A percentile compares a stretch with the other conserved stretches of the same genome.
Conservation (phyloP, 2,797 vertebrate genomes). For the Pogoniulus pusillus region DNA sequence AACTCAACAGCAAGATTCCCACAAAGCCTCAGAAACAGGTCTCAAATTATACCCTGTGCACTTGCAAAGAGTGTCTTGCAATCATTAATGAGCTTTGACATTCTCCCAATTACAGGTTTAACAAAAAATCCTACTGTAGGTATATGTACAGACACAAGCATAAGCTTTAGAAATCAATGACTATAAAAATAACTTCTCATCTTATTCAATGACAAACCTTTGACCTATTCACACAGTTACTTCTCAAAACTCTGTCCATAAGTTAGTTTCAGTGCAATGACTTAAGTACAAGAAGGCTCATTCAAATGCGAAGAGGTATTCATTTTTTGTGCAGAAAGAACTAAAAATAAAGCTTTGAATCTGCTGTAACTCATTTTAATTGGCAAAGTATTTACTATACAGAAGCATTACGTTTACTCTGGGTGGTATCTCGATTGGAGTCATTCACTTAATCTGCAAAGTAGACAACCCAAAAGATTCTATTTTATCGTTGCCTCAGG, state of each 20-base stretch:
- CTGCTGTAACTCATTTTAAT: conserved; percentile 8
- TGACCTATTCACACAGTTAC: conserved; percentile 50
- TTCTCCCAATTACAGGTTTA: background rate
- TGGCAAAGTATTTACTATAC: conserved; percentile 5
- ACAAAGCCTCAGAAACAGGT: background rate
- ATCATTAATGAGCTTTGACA: background rate
- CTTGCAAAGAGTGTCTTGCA: background rate
- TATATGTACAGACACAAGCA: conserved; percentile 22
- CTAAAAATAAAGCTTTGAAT: conserved; percentile 71
- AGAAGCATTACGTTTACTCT: conserved; percentile 66
- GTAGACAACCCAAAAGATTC: conserved; percentile 33
- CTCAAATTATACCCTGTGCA: background rate
- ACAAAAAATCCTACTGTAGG: background rate
- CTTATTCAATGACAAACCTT: conserved; percentile 26
- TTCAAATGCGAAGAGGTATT: conserved; percentile 79
- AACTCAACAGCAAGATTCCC: background rate
- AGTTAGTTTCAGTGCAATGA: conserved; percentile 79
- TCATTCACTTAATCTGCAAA: conserved; percentile 2
- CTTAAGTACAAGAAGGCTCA: conserved; percentile 76
- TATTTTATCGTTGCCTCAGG: conserved; percentile 54
- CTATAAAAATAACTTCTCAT: conserved; percentile 58
- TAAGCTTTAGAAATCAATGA: conserved; percentile 45
- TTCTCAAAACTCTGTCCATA: conserved; percentile 60
- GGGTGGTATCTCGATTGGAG: conserved; percentile 28
- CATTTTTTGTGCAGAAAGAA: conserved; percentile 72